phyloP scores from a whole-genome alignment of 2,113 vertebrate species.

The Ardeotis arabs region DNA sequence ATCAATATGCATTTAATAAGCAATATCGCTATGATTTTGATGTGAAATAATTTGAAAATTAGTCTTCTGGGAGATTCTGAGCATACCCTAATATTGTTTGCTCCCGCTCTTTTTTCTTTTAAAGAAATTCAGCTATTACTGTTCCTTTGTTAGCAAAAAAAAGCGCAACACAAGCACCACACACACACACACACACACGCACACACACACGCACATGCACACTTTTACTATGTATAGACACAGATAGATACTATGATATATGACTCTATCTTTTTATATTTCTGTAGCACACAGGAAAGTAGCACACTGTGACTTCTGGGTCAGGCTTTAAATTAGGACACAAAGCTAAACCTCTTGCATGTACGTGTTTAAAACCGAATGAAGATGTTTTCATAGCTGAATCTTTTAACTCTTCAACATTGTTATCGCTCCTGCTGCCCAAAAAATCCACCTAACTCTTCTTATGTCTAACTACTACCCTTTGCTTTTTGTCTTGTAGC shows the following conservation, averaged over 20 bases:
- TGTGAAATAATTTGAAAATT: neutral
- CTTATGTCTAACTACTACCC: neutral
- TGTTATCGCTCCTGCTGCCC: neutral
- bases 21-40: neutral
- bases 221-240: neutral
- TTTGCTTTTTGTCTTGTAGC: neutral
- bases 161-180: neutral
- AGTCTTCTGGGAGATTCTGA: neutral
- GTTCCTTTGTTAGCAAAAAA: neutral
- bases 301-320: neutral
- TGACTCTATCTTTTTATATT: neutral
- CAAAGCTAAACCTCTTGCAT: neutral
- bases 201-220: neutral
- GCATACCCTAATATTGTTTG: rapidly evolving
- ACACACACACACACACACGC: neutral
- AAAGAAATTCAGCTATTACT: neutral
- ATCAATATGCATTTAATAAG: neutral
- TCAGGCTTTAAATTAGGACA: neutral
- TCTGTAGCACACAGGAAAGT: neutral
- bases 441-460: neutral
- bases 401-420: neutral
- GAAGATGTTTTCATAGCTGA: neutral
- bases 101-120: neutral
- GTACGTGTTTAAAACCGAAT: neutral
- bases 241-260: neutral